A percentile compares a stretch with the other conserved stretches of the same genome.
Evolutionary conservation across 2,797 vertebrate species (phyloP).

Genomic region (Eutrigla gurnardus): DNA sequence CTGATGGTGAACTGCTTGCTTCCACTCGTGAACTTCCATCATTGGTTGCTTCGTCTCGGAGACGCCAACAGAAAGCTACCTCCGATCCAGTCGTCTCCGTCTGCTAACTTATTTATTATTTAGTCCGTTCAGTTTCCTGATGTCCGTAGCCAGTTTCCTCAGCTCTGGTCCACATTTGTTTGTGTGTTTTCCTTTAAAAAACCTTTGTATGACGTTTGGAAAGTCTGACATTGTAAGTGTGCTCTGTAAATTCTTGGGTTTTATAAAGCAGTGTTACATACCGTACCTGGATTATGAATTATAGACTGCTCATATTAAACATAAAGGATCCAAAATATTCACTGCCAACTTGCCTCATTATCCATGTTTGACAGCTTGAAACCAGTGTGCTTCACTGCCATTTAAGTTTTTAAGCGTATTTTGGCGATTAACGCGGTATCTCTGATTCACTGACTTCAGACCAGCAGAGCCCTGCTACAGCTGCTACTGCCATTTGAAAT

Average conservation of each 20-base stretch:
- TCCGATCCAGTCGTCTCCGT: background rate
- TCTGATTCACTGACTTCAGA: too few species aligned
- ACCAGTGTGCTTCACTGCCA: too few species aligned
- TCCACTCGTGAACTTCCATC: constrained; percentile 6
- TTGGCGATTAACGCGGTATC: too few species aligned
- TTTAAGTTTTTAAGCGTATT: too few species aligned
- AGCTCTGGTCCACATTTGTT: background rate
- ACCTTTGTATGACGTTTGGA: background rate
- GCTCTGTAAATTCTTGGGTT: background rate
- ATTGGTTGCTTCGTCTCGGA: background rate
- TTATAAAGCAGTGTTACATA: background rate
- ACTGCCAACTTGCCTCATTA: background rate
- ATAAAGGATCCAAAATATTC: background rate
- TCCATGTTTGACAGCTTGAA: background rate
- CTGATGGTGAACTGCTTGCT: constrained; percentile 23
- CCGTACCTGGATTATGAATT: background rate
- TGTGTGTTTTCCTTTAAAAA: background rate
- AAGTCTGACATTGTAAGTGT: background rate
- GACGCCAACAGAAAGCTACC: background rate
- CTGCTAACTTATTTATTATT: background rate
- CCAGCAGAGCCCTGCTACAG: too few species aligned
- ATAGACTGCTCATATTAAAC: background rate
- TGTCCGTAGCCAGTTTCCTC: background rate
- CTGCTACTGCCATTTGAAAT: too few species aligned
- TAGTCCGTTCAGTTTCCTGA: background rate